Base-by-base conservation (phyloP, 1,140 invertebrate genomes). In the Penaeus indicus region DNA sequence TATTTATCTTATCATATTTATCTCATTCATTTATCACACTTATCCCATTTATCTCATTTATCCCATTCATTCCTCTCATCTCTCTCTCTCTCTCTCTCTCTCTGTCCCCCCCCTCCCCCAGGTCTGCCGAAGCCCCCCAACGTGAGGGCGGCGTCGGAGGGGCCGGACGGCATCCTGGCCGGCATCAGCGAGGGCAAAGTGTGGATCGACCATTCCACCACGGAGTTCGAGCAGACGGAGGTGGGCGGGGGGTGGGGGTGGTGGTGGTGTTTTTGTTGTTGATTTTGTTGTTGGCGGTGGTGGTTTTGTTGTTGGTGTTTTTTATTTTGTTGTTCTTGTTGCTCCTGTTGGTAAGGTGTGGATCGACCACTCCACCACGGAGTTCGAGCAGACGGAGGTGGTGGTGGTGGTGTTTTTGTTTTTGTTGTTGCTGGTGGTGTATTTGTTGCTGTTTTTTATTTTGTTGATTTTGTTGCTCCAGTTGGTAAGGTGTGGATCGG, bases 201-300 rank as follows among this genome's bases (percentile, higher is more conserved):
- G 0, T 91, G 90, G 90, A 84, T 91, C 10, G 90, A 91, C 60
- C 90, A 91, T 54, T 91, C 90, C 25, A 91, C 90, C 22, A 91
- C 90, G 0, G 90, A 91, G 22, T 77, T 42, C 78, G 88, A 91
- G 42, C 84, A 89, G 47, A 91, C 88, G 3, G 78, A 67, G 22
- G 82, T 84, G 69, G 32, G 32, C 0, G 32, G 32, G 32, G 32
- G 32, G 32, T 32, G 0, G 32, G 32, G 8, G 81, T 27, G 11
- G 8, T 42, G 18, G 38, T 18, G 38, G 22, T 62, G 7, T 64
- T 54, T 54, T 54, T 47, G 4, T 54, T 54, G 1, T 54, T 54
- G 0, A 54, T 54, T 54, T 54, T 13, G 3, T 16, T 7, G 1
- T 54, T 16, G 1, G 8, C 16, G 16, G 10, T 5, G 10, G 16